These are phyloP conservation scores for Zosterops borbonicus DNA, from an alignment of 2,113 vertebrate species.

Conservation along the genomic window DNA sequence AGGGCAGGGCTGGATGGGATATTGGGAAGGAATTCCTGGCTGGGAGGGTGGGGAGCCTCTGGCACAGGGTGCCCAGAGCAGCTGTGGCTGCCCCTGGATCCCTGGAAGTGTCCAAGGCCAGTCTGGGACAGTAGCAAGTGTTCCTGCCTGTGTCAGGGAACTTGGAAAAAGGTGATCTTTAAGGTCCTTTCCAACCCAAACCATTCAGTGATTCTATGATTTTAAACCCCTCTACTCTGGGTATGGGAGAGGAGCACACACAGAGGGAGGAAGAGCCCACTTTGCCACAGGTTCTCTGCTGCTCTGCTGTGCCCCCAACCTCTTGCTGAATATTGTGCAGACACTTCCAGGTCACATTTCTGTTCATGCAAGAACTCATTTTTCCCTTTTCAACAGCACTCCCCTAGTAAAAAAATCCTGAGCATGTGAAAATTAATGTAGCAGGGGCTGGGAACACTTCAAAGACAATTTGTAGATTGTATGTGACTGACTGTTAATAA, in stretches of 20 bases:
- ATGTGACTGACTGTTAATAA: constrained; percentile 38
- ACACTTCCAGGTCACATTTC: background rate
- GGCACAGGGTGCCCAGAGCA: background rate
- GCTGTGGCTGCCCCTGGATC: background rate
- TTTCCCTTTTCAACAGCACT: background rate
- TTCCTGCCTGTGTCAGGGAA: rapidly evolving
- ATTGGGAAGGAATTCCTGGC: no score
- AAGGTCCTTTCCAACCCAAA: background rate
- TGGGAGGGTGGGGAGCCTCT: rapidly evolving
- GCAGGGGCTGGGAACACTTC: constrained; percentile 5
- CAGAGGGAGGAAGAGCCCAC: background rate
- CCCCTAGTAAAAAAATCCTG: background rate
- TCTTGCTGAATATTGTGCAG: background rate
- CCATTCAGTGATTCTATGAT: background rate
- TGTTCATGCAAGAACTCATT: background rate
- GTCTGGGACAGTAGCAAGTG: rapidly evolving
- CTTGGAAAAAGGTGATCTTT: background rate
- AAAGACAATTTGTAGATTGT: constrained; percentile 41
- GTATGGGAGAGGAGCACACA: background rate
- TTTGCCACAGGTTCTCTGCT: background rate
- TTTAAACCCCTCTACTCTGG: background rate
- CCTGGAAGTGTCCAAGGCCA: background rate
- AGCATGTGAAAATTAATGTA: constrained; percentile 30
- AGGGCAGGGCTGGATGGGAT: rapidly evolving
- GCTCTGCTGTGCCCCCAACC: background rate